Conservation (phyloP, 2,797 vertebrate genomes). For the Catamblyrhynchus diadema region DNA sequence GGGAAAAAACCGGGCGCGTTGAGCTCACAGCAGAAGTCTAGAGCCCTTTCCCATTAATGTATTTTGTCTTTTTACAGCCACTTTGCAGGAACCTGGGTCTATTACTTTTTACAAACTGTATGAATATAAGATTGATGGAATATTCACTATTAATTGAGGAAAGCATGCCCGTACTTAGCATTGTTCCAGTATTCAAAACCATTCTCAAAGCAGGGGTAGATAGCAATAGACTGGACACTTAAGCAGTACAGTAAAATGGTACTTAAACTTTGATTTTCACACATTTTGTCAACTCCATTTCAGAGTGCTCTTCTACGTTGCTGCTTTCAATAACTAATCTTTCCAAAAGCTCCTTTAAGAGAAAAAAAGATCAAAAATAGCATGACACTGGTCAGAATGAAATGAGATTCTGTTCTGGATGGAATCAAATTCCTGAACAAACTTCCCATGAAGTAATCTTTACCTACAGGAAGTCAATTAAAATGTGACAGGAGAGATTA, state of each 20-base stretch:
- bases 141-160: background rate
- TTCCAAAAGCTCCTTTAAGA: constrained; percentile 18
- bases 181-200: background rate
- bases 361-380: background rate
- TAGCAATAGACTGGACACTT: background rate
- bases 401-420: constrained; percentile 41
- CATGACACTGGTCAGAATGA: background rate
- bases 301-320: background rate
- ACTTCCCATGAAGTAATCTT: constrained; percentile 88
- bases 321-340: background rate
- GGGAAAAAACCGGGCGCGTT: background rate
- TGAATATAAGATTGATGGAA: background rate
- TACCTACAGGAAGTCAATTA: constrained; percentile 95
- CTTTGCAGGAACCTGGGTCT: background rate
- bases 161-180: background rate
- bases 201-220: background rate
- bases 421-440: constrained; percentile 83
- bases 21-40: background rate
- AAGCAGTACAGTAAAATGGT: constrained; percentile 17
- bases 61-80: background rate
- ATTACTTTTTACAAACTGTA: background rate
- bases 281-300: background rate
- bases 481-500: constrained; percentile 92
- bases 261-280: constrained; percentile 45
- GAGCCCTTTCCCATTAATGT: background rate